Evolutionary conservation across 2,888 invertebrate species (phyloP), one percentile per base, ranked within the genome.

Genomic region (Cartodere bifasciata): DNA sequence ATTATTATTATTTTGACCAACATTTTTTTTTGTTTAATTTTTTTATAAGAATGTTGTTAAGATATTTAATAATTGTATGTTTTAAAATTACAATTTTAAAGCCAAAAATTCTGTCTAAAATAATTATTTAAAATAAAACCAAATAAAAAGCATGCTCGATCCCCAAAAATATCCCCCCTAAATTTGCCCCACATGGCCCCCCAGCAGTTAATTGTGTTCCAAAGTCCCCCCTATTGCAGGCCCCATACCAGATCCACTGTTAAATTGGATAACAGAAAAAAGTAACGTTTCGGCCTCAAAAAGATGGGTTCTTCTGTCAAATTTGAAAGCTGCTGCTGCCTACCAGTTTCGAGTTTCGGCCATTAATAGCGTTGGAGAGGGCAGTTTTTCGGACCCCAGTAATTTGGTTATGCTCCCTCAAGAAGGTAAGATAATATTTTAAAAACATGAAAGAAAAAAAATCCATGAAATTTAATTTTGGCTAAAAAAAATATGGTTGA

Each of bases 261-360:
- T 85, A 30, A 87, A 86, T 56, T 91, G 91, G 91, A 70, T 85
- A 34, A 88, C 87, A 4, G 85, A 87, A 52, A 64, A 83, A 31
- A 75, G 80, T 50, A 91, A 91, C 51, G 83, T 91, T 2, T 83
- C 87, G 0, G 72, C 84, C 3, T 69, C 68, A 30, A 76, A 77
- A 42, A 74, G 85, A 27, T 86, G 80, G 77, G 72, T 83, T 7
- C 58, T 88, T 20, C 64, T 95, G 28, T 79, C 77, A 23, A 84
- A 83, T 52, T 65, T 97, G 27, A 88, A 90, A 59, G 95, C 97
- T 0, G 92, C 95, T 1, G 83, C 90, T 0, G 82, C 86, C 1
- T 98, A 97, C 60, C 91, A 94, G 58, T 98, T 98, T 61, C 70
- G 95, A 38, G 86, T 98, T n/a, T 86, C 86, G 39, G 92, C 97